Percentiles rank a stretch among this genome's conserved stretches.
Evolutionary conservation across 2,113 vertebrate genomes (phyloP).

Genomic region (Henicopernis longicauda): DNA sequence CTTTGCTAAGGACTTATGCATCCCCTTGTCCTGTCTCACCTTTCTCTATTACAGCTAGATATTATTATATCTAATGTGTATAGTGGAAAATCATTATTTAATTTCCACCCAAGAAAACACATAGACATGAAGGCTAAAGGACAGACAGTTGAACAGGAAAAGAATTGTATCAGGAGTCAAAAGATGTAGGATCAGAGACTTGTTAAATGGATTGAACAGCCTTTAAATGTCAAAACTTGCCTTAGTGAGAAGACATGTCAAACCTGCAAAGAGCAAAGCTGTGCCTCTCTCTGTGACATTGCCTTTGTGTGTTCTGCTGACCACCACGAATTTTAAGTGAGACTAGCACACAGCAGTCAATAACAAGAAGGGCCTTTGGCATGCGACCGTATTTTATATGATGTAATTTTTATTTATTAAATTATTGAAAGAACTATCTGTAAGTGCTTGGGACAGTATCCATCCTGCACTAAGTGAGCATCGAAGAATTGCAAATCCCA

Average conservation of each 20-base stretch:
- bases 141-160: not conserved
- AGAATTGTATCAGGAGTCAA: fast-evolving
- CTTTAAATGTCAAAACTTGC: not conserved
- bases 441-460: not conserved
- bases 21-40: not conserved
- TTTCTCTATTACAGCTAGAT: not conserved
- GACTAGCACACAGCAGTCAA: not conserved
- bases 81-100: not conserved
- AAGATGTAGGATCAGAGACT: not conserved
- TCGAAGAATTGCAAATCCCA: not conserved
- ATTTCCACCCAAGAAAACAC: not conserved
- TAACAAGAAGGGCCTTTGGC: not conserved
- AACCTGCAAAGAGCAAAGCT: not conserved
- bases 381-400: fast-evolving
- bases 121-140: not conserved
- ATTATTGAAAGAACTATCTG: not conserved
- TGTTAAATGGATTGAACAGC: not conserved
- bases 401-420: not conserved
- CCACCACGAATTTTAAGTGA: not conserved
- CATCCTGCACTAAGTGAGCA: not conserved
- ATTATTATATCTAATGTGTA: too few relatives aligned
- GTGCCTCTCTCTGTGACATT: not conserved
- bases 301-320: not conserved
- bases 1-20: not conserved
- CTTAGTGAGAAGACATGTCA: not conserved